Evolutionary conservation across 1,140 invertebrate species (phyloP), one percentile per base, ranked within the genome.

Genomic region (Caenorhabditis inopinata): DNA sequence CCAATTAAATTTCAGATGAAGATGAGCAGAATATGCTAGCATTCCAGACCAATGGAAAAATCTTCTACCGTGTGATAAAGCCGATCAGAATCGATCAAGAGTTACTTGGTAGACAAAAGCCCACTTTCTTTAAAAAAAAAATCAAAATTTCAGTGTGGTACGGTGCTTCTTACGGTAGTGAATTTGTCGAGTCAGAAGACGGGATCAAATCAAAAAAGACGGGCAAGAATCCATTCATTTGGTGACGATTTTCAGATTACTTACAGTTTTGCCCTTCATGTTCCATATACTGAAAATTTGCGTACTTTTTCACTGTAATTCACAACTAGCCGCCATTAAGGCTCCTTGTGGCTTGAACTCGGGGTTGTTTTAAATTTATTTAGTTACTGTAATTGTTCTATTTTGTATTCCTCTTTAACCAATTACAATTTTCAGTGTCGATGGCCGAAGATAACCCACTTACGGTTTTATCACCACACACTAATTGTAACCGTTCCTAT

Each of bases 81-180:
- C 58, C 58, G 9, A 68, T 68, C 32, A 18, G 58, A 68, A 38
- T 68, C 11, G n/a, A 68, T 21, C 58, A 68, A 42, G 58, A 68
- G 23, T n/a, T 68, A n/a, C 58, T 68, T 21, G 58, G 58, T 68
- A 3, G 23, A 32, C 38, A 3, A 11, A 16, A n/a, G 16, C 3
- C n/a, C 9, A 11, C n/a, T n/a, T n/a, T n/a, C n/a, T n/a, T n/a
- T n/a, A n/a, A n/a, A n/a, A n/a, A n/a, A n/a, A n/a, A n/a, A n/a
- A n/a, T n/a, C n/a, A n/a, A n/a, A n/a, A n/a, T n/a, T 68, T 38
- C 58, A 68, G 58, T 68, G 1, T 68, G 58, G 58, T 68, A 68
- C 12, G 58, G 58, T 7, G 6, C 58, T 16, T 38, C 29, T 2
- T 68, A 16, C 12, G 58, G 58, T 3, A 25, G 32, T 5, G 58